Evolutionary conservation across 2,797 vertebrate genomes (phyloP).

Genomic region (Poeciliopsis gracilis): DNA sequence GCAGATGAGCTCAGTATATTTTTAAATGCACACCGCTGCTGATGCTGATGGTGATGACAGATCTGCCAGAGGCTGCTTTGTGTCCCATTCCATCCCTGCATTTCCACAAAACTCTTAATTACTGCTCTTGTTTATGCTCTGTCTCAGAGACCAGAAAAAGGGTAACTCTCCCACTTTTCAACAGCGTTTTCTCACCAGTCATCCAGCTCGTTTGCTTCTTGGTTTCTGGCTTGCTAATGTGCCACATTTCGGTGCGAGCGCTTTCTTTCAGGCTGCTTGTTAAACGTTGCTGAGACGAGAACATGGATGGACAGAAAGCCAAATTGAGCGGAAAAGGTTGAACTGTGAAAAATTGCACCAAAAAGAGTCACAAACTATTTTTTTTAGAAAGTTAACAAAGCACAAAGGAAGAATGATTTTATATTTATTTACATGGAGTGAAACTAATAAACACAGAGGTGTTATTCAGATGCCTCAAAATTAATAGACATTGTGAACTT

Average conservation of each 20-base stretch:
- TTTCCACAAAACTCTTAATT: conserved; percentile 60
- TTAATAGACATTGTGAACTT: conserved; percentile 77
- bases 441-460: conserved; percentile 56
- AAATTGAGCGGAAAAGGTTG: conserved; percentile 52
- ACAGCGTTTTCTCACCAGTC: conserved; percentile 34
- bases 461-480: conserved; percentile 70
- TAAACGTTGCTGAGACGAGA: conserved; percentile 37
- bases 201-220: conserved; percentile 44
- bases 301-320: conserved; percentile 37
- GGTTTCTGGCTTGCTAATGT: conserved; percentile 46
- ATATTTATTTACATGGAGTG: conserved; percentile 47
- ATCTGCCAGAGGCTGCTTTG: conserved; percentile 20
- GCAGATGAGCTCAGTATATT: conserved; percentile 16
- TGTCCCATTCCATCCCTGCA: conserved; percentile 29
- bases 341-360: conserved; percentile 25
- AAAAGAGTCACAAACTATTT: conserved; percentile 29
- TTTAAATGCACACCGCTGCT: conserved; percentile 21
- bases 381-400: conserved; percentile 44
- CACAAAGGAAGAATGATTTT: conserved; percentile 1
- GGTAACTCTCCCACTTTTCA: conserved; percentile 28
- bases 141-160: conserved; percentile 27
- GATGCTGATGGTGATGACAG: conserved; percentile 28
- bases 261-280: conserved; percentile 29
- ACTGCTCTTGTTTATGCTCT: conserved; percentile 47
- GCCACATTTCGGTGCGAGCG: conserved; percentile 32